These are phyloP conservation scores for Lutraria rhynchaena DNA, from an alignment of 1,140 invertebrate species.

Conservation along the genomic window DNA sequence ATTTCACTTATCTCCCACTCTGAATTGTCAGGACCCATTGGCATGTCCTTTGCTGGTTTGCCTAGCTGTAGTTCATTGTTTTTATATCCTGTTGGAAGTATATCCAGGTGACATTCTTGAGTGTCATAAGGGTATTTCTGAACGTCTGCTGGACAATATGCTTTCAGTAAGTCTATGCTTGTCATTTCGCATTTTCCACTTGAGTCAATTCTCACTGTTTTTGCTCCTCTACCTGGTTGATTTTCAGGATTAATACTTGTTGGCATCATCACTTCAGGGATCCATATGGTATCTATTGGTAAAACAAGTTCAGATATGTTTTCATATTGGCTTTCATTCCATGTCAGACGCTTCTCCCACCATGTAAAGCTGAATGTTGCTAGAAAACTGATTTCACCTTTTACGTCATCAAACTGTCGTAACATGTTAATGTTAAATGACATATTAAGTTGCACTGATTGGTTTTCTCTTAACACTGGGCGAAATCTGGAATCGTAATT, in stretches of 20 bases:
- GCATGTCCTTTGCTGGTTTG: background rate
- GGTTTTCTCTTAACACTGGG: background rate
- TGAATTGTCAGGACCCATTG: background rate
- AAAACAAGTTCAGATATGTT: constrained; percentile 13
- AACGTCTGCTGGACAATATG: constrained; percentile 11
- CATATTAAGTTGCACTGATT: background rate
- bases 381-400: constrained; percentile 16
- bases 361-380: background rate
- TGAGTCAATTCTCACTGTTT: background rate
- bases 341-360: constrained; percentile 1
- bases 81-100: background rate
- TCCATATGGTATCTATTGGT: constrained; percentile 10
- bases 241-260: background rate
- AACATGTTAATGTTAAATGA: background rate
- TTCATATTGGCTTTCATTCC: constrained; percentile 1
- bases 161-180: constrained; percentile 16
- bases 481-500: constrained; percentile 3
- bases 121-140: constrained; percentile 15
- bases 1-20: constrained; percentile 23
- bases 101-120: constrained; percentile 11
- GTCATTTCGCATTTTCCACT: background rate
- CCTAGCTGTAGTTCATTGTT: background rate
- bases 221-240: constrained; percentile 4
- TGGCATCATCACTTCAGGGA: background rate
- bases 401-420: constrained; percentile 17